Conservation (phyloP, 2,797 vertebrate species). For the Falco biarmicus region DNA sequence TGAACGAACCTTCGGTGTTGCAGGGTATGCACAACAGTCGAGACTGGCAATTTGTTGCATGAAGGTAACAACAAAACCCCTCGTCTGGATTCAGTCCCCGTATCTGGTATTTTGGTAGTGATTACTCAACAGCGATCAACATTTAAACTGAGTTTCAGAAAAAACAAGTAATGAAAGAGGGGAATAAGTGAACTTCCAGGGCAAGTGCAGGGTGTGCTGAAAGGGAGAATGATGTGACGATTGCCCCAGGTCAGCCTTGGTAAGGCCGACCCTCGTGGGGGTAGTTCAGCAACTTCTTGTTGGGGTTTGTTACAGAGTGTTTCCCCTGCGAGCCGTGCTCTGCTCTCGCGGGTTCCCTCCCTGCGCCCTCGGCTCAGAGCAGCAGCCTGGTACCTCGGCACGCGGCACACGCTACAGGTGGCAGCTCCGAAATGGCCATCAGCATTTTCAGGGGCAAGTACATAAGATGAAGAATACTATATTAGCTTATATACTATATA, state of each 20-base stretch:
- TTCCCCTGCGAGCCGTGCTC: not conserved
- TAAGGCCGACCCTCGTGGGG: not conserved
- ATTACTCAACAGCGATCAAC: not conserved
- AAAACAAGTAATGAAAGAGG: not conserved
- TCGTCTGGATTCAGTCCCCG: not conserved
- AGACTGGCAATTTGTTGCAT: accelerated
- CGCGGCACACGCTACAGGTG: not conserved
- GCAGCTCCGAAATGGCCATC: not conserved
- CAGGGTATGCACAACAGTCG: not conserved
- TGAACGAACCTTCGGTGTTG: not conserved
- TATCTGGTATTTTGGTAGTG: not conserved
- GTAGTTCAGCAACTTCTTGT: not conserved
- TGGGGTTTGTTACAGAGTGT: not conserved
- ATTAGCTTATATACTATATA: no score
- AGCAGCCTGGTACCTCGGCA: not conserved
- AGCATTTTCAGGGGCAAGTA: not conserved
- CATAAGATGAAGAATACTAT: not conserved
- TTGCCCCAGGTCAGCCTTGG: not conserved
- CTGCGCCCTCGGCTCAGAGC: not conserved
- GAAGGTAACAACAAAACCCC: not conserved
- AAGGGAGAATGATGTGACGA: not conserved
- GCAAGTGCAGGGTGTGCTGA: not conserved
- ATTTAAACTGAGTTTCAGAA: not conserved
- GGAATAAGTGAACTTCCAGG: not conserved
- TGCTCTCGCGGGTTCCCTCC: not conserved